Evolutionary conservation across 2,113 vertebrate species (phyloP), one percentile per base, ranked within the genome.

Genomic region (Clarias macrocephalus): DNA sequence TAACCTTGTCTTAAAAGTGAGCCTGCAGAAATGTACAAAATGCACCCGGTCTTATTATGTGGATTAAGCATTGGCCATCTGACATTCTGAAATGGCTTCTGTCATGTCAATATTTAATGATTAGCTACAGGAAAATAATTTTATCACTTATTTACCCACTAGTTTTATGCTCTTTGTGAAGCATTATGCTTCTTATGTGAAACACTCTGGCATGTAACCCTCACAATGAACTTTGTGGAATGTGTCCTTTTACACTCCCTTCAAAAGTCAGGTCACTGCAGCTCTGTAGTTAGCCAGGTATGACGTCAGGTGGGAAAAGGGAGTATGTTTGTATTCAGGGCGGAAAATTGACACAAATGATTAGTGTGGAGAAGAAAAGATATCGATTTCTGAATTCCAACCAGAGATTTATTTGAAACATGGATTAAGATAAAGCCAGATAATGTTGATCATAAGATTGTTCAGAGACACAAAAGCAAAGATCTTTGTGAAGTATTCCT

Each of bases 171-270:
- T 48, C 48, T 48, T 8, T 48, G 48, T 48, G 48, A 48, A 48
- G 6, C 42, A 48, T 48, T 48, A 48, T 6, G 42, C 42, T 48
- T 48, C 6, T 48, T 48, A 48, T 6, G 42, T 48, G 42, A 48
- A 48, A 7, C 48, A 48, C 48, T 16, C 57, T 59, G 57, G 57
- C 18, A 59, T 59, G 57, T 9, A 18, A 59, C 13, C 5, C 66
- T 70, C 65, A 68, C 48, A 57, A 7, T 62, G 21, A 77, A 65
- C 59, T 16, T 5, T 65, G 84, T 52, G 72, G 72, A 77, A 85
- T 85, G 72, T 85, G 37, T 42, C 12, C 15, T 42, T 52, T 62
- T 56, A 18, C 30, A 62, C 83, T 85, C 30, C 56, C 70, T 73
- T 60, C 23, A 57, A 33, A 60, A 72, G 37, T 42, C 21, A 28